Evolutionary conservation across 1,140 invertebrate genomes (phyloP).

Genomic region (Drosophila eugracilis): DNA sequence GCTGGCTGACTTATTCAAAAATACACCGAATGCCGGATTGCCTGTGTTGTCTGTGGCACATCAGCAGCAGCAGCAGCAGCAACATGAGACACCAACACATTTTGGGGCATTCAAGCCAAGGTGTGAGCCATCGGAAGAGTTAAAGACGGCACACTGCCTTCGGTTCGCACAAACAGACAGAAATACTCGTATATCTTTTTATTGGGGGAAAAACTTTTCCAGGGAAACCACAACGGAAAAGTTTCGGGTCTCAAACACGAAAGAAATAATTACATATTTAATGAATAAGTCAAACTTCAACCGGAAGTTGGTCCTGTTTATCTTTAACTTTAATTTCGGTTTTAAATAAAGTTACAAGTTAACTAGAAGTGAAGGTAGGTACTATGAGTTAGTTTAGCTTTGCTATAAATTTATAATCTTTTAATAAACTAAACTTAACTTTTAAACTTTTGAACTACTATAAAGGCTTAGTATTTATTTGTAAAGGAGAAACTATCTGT

Average conservation of each 20-base stretch:
- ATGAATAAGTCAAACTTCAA: slow-evolving; percentile 37
- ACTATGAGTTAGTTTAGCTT: no score
- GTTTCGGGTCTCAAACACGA: slow-evolving; percentile 14
- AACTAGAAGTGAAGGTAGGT: neutral
- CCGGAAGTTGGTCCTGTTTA: slow-evolving; percentile 25
- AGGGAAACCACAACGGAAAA: slow-evolving; percentile 25
- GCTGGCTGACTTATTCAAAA: slow-evolving; percentile 25
- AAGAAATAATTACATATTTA: slow-evolving; percentile 48
- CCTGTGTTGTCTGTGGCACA: slow-evolving; percentile 22
- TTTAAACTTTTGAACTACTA: no score
- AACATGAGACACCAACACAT: slow-evolving; percentile 36
- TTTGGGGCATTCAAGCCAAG: slow-evolving; percentile 1
- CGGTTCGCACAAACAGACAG: slow-evolving; percentile 10
- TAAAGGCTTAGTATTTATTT: no score
- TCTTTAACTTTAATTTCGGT: slow-evolving; percentile 7
- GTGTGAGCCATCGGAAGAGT: slow-evolving; percentile 34
- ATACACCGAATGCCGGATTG: slow-evolving; percentile 19
- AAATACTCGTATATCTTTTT: slow-evolving; percentile 14
- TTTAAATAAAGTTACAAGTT: neutral
- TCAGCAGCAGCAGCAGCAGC: neutral
- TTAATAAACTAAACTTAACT: no score
- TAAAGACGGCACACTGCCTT: slow-evolving; percentile 26
- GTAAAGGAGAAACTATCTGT: no score
- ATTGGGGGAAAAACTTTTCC: slow-evolving; percentile 21
- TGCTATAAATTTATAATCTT: no score